Evolutionary conservation across 2,113 vertebrate species (phyloP).

Genomic region (Petroica traversi): DNA sequence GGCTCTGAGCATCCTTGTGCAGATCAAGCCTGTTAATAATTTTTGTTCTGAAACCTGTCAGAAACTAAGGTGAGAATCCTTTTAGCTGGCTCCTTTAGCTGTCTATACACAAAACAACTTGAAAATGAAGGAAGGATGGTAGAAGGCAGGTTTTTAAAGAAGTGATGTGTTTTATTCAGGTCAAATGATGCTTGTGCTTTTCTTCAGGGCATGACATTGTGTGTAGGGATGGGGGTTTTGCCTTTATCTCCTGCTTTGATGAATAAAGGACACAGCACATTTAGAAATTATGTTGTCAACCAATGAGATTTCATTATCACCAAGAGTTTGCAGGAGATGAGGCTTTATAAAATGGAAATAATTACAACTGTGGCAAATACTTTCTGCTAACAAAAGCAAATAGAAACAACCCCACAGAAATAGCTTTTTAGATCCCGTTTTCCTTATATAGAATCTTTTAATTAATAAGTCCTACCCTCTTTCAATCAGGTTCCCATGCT

Average conservation of each 20-base stretch:
- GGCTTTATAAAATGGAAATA: not conserved
- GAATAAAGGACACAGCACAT: not conserved
- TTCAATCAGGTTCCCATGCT: not conserved
- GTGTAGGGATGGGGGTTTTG: not conserved
- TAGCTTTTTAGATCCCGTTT: not conserved
- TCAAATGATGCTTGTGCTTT: not conserved
- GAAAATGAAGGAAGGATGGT: not conserved
- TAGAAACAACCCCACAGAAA: not conserved
- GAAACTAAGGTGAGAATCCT: conserved; percentile 9
- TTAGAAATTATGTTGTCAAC: not conserved
- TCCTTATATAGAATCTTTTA: not conserved
- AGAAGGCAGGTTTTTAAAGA: not conserved
- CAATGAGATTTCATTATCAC: not conserved
- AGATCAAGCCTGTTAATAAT: conserved; percentile 6
- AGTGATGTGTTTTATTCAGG: not conserved
- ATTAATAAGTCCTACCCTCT: not conserved
- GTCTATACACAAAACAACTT: not conserved
- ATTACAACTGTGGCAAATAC: not conserved
- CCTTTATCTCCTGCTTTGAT: conserved; percentile 7
- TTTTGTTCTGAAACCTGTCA: conserved; percentile 19
- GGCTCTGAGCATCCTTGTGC: conserved; percentile 4
- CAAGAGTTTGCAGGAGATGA: not conserved
- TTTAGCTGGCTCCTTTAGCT: not conserved
- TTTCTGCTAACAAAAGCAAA: not conserved
- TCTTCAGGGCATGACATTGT: not conserved